Percentiles rank a stretch among this genome's conserved stretches.
Evolutionary conservation across 2,888 invertebrate species (phyloP).

Genomic region (Mycalesis mineus): DNA sequence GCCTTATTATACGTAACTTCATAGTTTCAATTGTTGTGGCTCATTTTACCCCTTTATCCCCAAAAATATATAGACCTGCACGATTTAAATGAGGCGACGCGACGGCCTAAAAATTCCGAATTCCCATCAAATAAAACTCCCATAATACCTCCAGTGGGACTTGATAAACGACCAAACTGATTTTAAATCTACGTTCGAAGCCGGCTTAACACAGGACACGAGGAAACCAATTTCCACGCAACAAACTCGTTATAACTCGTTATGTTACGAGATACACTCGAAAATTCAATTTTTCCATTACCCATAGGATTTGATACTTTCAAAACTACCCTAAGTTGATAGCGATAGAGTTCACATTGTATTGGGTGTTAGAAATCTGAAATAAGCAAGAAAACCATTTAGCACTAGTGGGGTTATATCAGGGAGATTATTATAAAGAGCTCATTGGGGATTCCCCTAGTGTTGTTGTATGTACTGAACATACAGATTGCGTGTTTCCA

Average conservation of each 20-base stretch:
- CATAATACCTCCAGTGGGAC: neutral
- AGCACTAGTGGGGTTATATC: slow-evolving; percentile 56
- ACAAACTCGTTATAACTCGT: slow-evolving; percentile 53
- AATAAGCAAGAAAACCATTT: slow-evolving; percentile 50
- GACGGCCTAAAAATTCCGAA: neutral
- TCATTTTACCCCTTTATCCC: no score
- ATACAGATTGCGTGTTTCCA: slow-evolving; percentile 26
- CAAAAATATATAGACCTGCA: neutral
- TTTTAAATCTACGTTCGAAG: slow-evolving; percentile 5
- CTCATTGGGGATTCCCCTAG: slow-evolving; percentile 70
- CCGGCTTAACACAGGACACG: slow-evolving; percentile 1
- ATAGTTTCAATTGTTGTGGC: no score
- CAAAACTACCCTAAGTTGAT: slow-evolving; percentile 12
- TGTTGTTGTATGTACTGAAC: slow-evolving; percentile 45
- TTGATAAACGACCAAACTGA: slow-evolving; percentile 2
- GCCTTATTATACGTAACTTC: no score
- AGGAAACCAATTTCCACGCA: slow-evolving; percentile 48
- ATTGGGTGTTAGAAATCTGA: slow-evolving; percentile 39
- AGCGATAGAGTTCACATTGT: slow-evolving; percentile 16
- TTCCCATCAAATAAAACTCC: neutral
- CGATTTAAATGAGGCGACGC: neutral
- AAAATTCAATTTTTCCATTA: slow-evolving; percentile 55
- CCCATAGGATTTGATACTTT: slow-evolving; percentile 26
- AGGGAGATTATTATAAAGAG: slow-evolving; percentile 69
- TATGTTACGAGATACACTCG: slow-evolving; percentile 41